Percentiles rank a stretch among this genome's conserved stretches.
phyloP scores from a whole-genome alignment of 2,888 invertebrate genomes.

The Halocaridina rubra region DNA sequence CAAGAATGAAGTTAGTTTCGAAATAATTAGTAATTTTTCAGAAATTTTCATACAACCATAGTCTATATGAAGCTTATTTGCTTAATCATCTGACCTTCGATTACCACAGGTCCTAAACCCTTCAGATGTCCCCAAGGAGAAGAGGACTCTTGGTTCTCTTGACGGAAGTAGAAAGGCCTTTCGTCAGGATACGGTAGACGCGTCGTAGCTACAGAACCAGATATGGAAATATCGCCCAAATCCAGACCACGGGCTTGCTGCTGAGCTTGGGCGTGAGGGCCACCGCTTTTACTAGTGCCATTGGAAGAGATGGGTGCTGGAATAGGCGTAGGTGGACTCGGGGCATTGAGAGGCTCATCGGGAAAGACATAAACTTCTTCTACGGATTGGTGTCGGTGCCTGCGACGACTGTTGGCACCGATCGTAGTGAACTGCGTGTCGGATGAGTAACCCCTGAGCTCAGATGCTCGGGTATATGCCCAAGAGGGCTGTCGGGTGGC shows the following conservation, averaged over 20 bases:
- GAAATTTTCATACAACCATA: no score
- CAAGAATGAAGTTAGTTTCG: no score
- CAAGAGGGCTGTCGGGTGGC: constrained; percentile 33
- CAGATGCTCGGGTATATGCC: constrained; percentile 24
- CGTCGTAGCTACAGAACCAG: background rate
- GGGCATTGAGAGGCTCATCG: background rate
- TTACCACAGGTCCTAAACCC: constrained; percentile 8
- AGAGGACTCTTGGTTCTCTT: constrained; percentile 21
- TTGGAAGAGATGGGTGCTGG: background rate
- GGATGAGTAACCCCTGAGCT: constrained; percentile 10
- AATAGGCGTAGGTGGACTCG: background rate
- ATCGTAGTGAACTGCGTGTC: constrained; percentile 41
- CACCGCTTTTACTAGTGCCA: constrained; percentile 16
- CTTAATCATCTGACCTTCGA: constrained; percentile 45
- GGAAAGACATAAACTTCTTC: constrained; percentile 35
- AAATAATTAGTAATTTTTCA: no score
- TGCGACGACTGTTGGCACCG: constrained; percentile 4
- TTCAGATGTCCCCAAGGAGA: constrained; percentile 15
- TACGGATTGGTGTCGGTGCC: constrained; percentile 5
- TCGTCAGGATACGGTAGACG: background rate
- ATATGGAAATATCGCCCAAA: background rate
- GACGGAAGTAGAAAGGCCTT: constrained; percentile 35
- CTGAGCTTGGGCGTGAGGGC: background rate
- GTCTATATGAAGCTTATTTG: no score
- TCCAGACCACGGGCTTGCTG: background rate